Evolutionary conservation across 2,797 vertebrate genomes (phyloP), one percentile per base, ranked within the genome.

Genomic region (Helostoma temminkii): DNA sequence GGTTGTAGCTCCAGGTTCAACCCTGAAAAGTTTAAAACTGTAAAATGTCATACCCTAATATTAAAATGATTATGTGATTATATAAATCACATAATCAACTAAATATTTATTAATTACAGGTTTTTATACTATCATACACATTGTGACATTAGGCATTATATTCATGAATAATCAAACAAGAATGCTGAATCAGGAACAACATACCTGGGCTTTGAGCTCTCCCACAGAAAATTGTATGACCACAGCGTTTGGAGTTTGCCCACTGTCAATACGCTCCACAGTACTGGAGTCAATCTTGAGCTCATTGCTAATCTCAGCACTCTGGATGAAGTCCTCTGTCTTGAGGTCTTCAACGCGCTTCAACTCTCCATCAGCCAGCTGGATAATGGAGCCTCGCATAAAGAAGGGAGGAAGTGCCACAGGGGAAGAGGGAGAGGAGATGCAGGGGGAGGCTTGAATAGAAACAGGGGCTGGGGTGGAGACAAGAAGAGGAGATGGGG

Each of bases 281-380:
- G 98, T 99, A 93, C 96, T 98, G 45, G 97, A 98, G 94, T 99
- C 98, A 36, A 99, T 98, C 92, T 98, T 98, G 86, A 99, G 94
- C 87, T 99, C 98, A 0, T 88, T 96, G 94, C 98, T 99, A 39
- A 99, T 97, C 90, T 99, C 98, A 0, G 98, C 98, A 0, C 98
- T 99, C 94, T 99, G 98, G 76, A 99, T 98, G 94, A 99, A 99
- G 93, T 99, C 98, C 84, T 99, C 98, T 0, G 97, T 99, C 92
- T 97, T 98, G 55, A 99, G 92, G 88, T 99, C 98, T 91, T 99
- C 98, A 66, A 99, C 98, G 2, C 96, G 96, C 88, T 99, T 99
- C 82, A 99, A 95, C 84, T 98, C 97, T n/a, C 98, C 98, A 0
- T 98, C 96, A 39, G 98, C 98, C 93, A 99, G 81, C 91, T 99